Percentiles rank a stretch among this genome's conserved stretches.
phyloP scores from a whole-genome alignment of 2,797 vertebrate genomes.

The Syngnathus rostellatus region DNA sequence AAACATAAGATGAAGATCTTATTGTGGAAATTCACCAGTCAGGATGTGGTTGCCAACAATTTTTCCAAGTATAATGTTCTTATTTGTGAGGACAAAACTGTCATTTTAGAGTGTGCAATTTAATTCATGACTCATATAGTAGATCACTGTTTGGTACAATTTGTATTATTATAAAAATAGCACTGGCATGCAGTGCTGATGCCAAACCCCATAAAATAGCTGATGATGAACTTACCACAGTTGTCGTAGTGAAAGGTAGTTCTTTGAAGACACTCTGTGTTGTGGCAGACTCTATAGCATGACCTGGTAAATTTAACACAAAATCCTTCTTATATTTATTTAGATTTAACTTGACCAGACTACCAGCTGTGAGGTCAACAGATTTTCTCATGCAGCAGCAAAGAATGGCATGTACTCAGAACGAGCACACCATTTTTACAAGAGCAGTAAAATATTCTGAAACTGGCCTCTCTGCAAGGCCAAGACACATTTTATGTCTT shows the following conservation, averaged over 20 bases:
- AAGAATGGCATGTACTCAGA: slow-evolving; percentile 23
- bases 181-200: not conserved
- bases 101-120: not conserved
- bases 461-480: slow-evolving; percentile 17
- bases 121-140: not conserved
- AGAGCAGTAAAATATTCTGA: slow-evolving; percentile 27
- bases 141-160: not conserved
- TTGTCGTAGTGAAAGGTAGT: slow-evolving; percentile 40
- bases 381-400: slow-evolving; percentile 29
- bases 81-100: too few species aligned
- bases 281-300: slow-evolving; percentile 41
- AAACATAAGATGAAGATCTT: too few species aligned
- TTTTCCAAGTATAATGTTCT: too few species aligned
- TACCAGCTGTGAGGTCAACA: slow-evolving; percentile 24
- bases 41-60: too few species aligned
- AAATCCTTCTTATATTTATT: not conserved
- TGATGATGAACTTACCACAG: slow-evolving; percentile 51
- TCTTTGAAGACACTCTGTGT: slow-evolving; percentile 44
- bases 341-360: slow-evolving; percentile 14
- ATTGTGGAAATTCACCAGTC: too few species aligned
- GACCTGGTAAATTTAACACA: slow-evolving; percentile 46
- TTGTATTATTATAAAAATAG: not conserved
- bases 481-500: slow-evolving; percentile 35
- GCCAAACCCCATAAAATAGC: not conserved
- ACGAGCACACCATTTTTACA: slow-evolving; percentile 20